Base-by-base conservation (phyloP, 1,140 invertebrate species). In the Rhyacophila brunnea region DNA sequence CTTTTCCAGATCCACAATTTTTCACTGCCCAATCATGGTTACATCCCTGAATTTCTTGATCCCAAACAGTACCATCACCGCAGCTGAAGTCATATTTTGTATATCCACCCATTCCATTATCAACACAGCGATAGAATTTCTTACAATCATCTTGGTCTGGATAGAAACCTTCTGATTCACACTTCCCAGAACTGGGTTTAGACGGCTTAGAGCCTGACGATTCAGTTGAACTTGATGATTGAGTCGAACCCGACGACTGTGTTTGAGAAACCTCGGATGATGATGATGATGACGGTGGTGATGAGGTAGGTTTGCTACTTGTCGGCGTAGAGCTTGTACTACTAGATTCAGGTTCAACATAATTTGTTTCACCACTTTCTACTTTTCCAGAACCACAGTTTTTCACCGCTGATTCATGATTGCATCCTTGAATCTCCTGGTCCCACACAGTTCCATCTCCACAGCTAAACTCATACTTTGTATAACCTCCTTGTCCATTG, bases 401-500 rank as follows among this genome's bases (percentile, higher is more conserved):
- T 28, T 68, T 62, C 34, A 83, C 80, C 36, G 77, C 79, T 68
- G 71, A 78, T 42, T 82, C 76, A 71, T 89, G 82, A 72, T 90
- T 88, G 70, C 89, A 91, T 14, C 79, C 80, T 71, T 82, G 74
- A 48, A 82, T 74, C 13, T 81, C 71, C 64, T 83, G 80, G 72
- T 90, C 88, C 87, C 87, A 91, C 47, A 87, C 82, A 1, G 89
- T 92, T 54, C 87, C 88, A 55, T 80, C 75, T 11, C 84, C 86
- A 70, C 89, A 91, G 19, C 73, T 79, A 71, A 87, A 92, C 57
- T 88, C 82, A 69, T 86, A 85, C 70, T 80, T 84, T 28, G 72
- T 82, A 65, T 80, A 88, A 2, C 74, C 74, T 43, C 75, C 81
- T 32, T 79, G 71, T 3, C 83, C 83, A 62, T 84, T 77, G 60